Conservation (phyloP, 1,140 invertebrate species). For the Bradysia coprophila region DNA sequence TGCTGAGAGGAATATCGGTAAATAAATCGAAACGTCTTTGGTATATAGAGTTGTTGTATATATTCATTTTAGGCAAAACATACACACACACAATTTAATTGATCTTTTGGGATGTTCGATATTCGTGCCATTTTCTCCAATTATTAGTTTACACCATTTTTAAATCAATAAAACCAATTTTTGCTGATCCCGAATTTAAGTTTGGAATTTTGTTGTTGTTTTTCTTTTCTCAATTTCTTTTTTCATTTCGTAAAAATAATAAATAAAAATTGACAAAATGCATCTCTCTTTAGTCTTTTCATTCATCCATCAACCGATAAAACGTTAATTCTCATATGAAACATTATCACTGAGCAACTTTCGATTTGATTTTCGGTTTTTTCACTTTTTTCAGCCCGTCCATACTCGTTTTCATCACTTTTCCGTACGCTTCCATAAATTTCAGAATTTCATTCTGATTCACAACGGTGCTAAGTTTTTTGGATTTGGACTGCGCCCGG, state of each 20-base stretch:
- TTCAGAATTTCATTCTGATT: constrained; percentile 66
- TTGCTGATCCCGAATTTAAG: background rate
- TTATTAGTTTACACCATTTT: background rate
- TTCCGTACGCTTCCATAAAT: constrained; percentile 67
- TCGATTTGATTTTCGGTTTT: constrained; percentile 49
- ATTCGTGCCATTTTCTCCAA: too few relatives aligned
- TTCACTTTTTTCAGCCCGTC: constrained; percentile 70
- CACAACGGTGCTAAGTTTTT: constrained; percentile 51
- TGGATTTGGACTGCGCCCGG: constrained; percentile 44
- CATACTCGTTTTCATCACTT: constrained; percentile 61
- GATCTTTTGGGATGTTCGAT: too few relatives aligned
- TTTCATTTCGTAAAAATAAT: background rate
- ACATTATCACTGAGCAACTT: constrained; percentile 31
- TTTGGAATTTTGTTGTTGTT: background rate
- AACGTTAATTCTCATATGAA: constrained; percentile 10
- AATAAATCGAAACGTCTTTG: too few relatives aligned
- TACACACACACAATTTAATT: too few relatives aligned
- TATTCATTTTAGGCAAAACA: too few relatives aligned
- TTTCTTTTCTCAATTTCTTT: background rate
- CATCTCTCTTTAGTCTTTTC: too few relatives aligned
- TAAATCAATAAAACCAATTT: background rate
- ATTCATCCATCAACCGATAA: too few relatives aligned
- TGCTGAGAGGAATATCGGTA: too few relatives aligned
- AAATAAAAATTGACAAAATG: background rate
- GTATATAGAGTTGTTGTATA: too few relatives aligned